Evolutionary conservation across 2,888 invertebrate species (phyloP).

Genomic region (Drepanosiphum platanoidis): DNA sequence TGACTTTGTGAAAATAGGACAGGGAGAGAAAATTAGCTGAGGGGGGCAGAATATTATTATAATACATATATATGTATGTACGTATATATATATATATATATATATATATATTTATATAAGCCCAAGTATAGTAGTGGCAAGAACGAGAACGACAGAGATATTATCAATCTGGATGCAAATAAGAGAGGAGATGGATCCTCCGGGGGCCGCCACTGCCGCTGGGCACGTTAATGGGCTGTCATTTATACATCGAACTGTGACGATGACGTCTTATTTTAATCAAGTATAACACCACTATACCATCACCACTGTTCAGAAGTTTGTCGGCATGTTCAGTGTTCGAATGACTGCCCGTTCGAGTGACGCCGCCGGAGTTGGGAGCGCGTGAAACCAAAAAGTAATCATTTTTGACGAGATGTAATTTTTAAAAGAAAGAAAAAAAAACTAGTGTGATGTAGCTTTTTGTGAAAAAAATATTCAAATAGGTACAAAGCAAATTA

Average conservation of each 20-base stretch:
- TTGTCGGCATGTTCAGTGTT: conserved; percentile 30
- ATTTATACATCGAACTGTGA: conserved; percentile 59
- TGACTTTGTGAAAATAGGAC: conserved; percentile 41
- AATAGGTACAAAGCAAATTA: neutral
- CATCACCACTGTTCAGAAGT: conserved; percentile 14
- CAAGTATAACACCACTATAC: conserved; percentile 12
- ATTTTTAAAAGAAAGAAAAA: conserved; percentile 1
- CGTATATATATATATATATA: conserved; percentile 1
- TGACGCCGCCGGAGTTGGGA: neutral
- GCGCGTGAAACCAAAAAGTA: conserved; percentile 29
- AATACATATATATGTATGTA: neutral
- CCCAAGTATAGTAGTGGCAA: neutral
- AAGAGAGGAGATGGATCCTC: conserved; percentile 47
- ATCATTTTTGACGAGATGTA: conserved; percentile 30
- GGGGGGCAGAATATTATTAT: conserved; percentile 19
- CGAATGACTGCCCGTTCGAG: neutral
- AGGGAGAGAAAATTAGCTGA: conserved; percentile 47
- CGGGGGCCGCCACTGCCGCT: conserved; percentile 42
- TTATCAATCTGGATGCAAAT: conserved; percentile 62
- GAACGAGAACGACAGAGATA: neutral
- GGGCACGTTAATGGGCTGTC: conserved; percentile 58
- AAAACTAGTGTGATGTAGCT: neutral
- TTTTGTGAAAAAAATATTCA: neutral
- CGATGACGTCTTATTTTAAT: conserved; percentile 62
- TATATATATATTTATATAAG: neutral